A percentile compares a stretch with the other conserved stretches of the same genome.
phyloP scores from a whole-genome alignment of 2,888 invertebrate species.

The Heteropelma amictum region DNA sequence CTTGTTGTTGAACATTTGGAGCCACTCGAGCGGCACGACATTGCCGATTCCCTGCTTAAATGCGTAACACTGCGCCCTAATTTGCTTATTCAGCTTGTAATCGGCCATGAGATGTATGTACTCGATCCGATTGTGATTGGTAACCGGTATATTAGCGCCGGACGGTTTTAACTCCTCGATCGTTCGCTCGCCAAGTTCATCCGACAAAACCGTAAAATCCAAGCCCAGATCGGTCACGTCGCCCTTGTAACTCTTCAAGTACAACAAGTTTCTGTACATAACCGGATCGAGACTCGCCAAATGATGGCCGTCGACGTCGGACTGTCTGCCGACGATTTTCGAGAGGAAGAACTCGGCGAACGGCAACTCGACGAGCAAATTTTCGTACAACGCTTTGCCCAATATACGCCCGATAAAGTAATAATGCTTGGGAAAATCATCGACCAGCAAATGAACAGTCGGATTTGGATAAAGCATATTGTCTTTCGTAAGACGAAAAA shows the following conservation, averaged over 20 bases:
- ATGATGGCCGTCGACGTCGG: conserved; percentile 93
- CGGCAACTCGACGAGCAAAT: conserved; percentile 95
- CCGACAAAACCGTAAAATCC: conserved; percentile 95
- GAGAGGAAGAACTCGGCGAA: conserved; percentile 97
- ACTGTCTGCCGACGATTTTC: conserved; percentile 88
- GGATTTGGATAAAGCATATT: conserved; percentile 98
- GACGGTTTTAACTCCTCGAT: conserved; percentile 94
- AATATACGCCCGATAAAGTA: conserved; percentile 93
- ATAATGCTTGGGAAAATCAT: conserved; percentile 93
- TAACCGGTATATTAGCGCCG: conserved; percentile 94
- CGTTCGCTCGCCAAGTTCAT: conserved; percentile 93
- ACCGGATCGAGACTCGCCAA: conserved; percentile 95
- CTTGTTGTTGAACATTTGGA: conserved; percentile 95
- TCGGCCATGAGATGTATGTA: conserved; percentile 98
- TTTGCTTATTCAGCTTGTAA: conserved; percentile 95
- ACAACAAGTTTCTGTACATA: conserved; percentile 93
- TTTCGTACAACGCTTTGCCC: conserved; percentile 97
- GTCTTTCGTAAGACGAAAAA: conserved; percentile 93
- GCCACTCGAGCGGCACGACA: conserved; percentile 94
- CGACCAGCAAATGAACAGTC: conserved; percentile 90
- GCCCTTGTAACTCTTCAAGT: conserved; percentile 90
- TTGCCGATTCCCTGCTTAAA: conserved; percentile 94
- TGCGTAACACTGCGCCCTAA: conserved; percentile 90
- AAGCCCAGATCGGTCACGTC: conserved; percentile 93
- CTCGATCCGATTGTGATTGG: conserved; percentile 94